phyloP scores from a whole-genome alignment of 2,113 vertebrate species.

The Tenrec ecaudatus region DNA sequence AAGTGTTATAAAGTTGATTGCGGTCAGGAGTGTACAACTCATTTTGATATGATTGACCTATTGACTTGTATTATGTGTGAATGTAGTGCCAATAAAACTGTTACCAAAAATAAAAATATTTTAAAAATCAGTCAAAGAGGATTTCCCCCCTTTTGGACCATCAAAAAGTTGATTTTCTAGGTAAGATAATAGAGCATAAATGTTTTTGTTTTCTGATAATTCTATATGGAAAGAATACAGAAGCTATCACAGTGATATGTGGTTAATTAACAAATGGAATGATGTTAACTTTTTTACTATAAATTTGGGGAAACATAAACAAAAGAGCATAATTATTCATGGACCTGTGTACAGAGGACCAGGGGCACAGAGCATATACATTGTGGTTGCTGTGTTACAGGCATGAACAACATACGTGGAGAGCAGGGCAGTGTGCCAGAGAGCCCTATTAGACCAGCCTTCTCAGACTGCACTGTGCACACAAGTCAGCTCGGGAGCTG shows the following conservation, averaged over 20 bases:
- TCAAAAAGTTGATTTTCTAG: too few species aligned
- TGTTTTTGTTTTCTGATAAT: background rate
- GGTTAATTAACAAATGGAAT: background rate
- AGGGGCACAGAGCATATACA: background rate
- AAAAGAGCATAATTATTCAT: background rate
- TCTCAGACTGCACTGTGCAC: background rate
- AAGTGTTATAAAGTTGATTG: too few species aligned
- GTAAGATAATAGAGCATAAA: background rate
- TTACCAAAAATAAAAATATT: too few species aligned
- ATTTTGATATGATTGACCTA: too few species aligned
- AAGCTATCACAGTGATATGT: background rate
- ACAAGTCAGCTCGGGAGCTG: background rate
- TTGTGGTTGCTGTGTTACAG: background rate
- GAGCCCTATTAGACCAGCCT: background rate
- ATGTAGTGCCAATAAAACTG: too few species aligned
- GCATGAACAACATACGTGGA: background rate
- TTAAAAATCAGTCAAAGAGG: too few species aligned
- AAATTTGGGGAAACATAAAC: background rate
- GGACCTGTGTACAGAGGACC: background rate
- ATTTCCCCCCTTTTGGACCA: too few species aligned
- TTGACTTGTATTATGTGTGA: too few species aligned
- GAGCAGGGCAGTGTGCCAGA: background rate
- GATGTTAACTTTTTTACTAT: background rate
- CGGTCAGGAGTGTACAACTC: too few species aligned
- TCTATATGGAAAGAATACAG: background rate